phyloP scores from a whole-genome alignment of 2,888 invertebrate species.

The Oxyteleia sp. region DNA sequence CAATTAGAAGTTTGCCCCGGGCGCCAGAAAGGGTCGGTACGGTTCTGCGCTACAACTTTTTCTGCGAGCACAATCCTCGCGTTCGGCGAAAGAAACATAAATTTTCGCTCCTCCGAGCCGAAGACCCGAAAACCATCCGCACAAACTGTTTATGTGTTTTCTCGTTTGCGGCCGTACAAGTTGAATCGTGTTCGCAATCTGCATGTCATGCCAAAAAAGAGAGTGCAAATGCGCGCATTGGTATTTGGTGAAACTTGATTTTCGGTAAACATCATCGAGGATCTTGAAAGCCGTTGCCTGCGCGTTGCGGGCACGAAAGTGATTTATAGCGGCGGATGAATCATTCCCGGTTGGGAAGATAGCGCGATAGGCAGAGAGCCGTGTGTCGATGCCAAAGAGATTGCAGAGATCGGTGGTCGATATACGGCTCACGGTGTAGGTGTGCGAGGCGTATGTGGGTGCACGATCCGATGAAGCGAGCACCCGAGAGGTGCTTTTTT shows the following conservation, averaged over 20 bases:
- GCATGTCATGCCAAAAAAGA: slow-evolving; percentile 65
- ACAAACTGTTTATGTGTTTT: slow-evolving; percentile 57
- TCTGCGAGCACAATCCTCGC: background rate
- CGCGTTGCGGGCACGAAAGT: slow-evolving; percentile 76
- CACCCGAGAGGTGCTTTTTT: slow-evolving; percentile 76
- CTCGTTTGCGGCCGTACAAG: slow-evolving; percentile 42
- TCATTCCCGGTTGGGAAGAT: slow-evolving; percentile 82
- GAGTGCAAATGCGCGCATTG: slow-evolving; percentile 64
- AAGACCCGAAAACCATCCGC: slow-evolving; percentile 40
- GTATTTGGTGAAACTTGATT: slow-evolving; percentile 78
- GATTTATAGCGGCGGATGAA: slow-evolving; percentile 83
- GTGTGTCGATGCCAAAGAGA: slow-evolving; percentile 84
- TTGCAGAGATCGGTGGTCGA: slow-evolving; percentile 84
- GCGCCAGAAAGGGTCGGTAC: too few relatives aligned
- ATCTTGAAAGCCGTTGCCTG: slow-evolving; percentile 72
- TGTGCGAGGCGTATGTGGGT: slow-evolving; percentile 82
- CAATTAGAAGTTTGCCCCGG: too few relatives aligned
- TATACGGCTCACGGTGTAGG: slow-evolving; percentile 79
- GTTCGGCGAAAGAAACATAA: slow-evolving; percentile 28
- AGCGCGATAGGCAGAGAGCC: slow-evolving; percentile 77
- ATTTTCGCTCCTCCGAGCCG: slow-evolving; percentile 17
- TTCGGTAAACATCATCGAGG: slow-evolving; percentile 78
- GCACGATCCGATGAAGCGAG: slow-evolving; percentile 78
- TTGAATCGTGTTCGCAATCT: slow-evolving; percentile 61
- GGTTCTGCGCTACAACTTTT: slow-evolving; percentile 12